Base-by-base conservation (phyloP, 1,140 invertebrate genomes). In the Camponotus pennsylvanicus region DNA sequence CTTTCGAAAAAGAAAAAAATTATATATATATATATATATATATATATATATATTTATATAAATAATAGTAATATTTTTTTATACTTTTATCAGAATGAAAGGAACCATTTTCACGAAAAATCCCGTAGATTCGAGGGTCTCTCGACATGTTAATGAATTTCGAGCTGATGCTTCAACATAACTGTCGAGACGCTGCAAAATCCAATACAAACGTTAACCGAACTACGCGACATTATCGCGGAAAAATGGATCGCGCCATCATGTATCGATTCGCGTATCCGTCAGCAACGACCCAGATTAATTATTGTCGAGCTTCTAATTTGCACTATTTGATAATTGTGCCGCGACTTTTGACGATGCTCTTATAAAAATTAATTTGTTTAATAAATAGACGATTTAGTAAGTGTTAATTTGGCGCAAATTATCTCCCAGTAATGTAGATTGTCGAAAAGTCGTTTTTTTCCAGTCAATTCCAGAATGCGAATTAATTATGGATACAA, bases 241-340 rank as follows among this genome's bases (percentile, higher is more conserved):
- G 79, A 63, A 83, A 73, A 83, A 40, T 83, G 42, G 79, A 83
- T 75, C 55, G 69, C 57, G 55, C 40, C 40, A 49, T 63, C 32
- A 83, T 63, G 57, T 82, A 83, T 89, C 52, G 84, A 86, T 83
- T 71, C 71, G 63, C 42, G 6, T 55, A 45, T 27, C 52, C 42
- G 52, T 66, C 55, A 45, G 61, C 61, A n/a, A 57, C 80, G 82
- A 83, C 85, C 67, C 55, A 75, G 73, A 87, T 89, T 86, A 89
- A 89, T 86, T 89, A 89, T 89, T 57, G 37, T 86, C 67, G 52
- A 55, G 76, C 32, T 52, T 86, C 52, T 89, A 89, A 89, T 89
- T 82, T 55, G 37, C 83, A 4, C 70, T 21, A 11, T 55, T 27
- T 49, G 15, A 52, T 63, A 82, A 61, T 32, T 27, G 13, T 34